Conservation (phyloP, 2,113 vertebrate species). For the Mirounga angustirostris region DNA sequence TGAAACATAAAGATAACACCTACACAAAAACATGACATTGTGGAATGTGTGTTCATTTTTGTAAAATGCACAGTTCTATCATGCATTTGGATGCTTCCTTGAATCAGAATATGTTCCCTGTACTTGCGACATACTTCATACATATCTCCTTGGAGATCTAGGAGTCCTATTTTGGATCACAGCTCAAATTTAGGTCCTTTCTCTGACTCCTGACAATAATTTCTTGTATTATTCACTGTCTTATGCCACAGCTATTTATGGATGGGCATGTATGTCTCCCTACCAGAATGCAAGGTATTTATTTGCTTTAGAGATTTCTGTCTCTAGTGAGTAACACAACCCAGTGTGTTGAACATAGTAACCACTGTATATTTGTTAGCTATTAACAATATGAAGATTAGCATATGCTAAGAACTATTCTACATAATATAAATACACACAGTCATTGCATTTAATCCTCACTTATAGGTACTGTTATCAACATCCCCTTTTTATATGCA, state of each 20-base stretch:
- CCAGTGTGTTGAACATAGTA: not conserved
- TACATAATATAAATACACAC: not conserved
- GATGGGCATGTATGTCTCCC: not conserved
- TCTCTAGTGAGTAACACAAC: not conserved
- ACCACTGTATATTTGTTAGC: not conserved
- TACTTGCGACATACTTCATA: not conserved
- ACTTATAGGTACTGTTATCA: not conserved
- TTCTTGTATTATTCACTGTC: not conserved
- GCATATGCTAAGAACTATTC: not conserved
- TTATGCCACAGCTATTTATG: not conserved
- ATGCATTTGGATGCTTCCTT: not conserved
- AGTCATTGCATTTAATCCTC: not conserved
- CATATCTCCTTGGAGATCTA: not conserved
- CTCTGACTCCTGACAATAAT: not conserved
- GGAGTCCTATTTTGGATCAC: not conserved
- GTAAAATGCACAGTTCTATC: not conserved
- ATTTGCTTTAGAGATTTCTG: not conserved
- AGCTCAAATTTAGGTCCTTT: not conserved
- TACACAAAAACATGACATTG: not conserved
- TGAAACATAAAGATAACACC: constrained; percentile 13
- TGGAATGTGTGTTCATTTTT: not conserved
- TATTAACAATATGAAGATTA: not conserved
- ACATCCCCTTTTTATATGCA: not conserved
- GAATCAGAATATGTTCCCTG: not conserved
- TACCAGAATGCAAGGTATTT: not conserved